These are phyloP conservation scores for Laticauda colubrina DNA, from an alignment of 2,113 vertebrate species.

Conservation along the genomic window DNA sequence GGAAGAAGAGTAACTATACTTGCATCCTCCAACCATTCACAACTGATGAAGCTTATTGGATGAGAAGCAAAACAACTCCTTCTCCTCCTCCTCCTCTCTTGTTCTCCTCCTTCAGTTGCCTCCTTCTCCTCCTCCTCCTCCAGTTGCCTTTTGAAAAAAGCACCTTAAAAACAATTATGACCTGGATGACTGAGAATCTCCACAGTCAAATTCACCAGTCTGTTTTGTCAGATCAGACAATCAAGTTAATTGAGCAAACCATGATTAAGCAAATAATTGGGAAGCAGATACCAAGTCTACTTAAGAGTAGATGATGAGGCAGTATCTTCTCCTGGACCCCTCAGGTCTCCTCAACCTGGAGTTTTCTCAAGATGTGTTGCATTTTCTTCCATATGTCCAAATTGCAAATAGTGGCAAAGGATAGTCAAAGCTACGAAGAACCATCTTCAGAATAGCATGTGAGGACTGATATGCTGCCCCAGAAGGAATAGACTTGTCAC, in stretches of 20 bases:
- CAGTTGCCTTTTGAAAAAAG: too few species aligned
- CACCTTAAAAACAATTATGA: too few species aligned
- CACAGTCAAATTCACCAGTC: background rate
- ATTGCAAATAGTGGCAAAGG: background rate
- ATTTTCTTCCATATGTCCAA: background rate
- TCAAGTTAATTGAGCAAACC: background rate
- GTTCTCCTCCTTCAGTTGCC: too few species aligned
- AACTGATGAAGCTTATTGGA: too few species aligned
- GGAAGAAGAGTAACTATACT: too few species aligned
- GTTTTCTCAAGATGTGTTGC: background rate
- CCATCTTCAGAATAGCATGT: background rate
- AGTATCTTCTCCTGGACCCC: background rate
- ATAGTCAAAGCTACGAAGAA: background rate
- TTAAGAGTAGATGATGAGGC: background rate
- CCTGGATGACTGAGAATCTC: too few species aligned
- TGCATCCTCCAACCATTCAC: too few species aligned
- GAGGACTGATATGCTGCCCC: background rate
- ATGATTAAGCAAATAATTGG: background rate
- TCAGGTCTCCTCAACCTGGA: background rate
- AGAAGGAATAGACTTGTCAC: background rate
- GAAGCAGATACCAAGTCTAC: background rate
- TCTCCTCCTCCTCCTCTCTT: too few species aligned
- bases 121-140: too few species aligned
- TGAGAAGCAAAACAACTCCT: too few species aligned
- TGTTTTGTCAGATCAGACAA: background rate